These are phyloP conservation scores for Anagrus nilaparvatae DNA, from an alignment of 1,140 invertebrate species.

Conservation along the genomic window DNA sequence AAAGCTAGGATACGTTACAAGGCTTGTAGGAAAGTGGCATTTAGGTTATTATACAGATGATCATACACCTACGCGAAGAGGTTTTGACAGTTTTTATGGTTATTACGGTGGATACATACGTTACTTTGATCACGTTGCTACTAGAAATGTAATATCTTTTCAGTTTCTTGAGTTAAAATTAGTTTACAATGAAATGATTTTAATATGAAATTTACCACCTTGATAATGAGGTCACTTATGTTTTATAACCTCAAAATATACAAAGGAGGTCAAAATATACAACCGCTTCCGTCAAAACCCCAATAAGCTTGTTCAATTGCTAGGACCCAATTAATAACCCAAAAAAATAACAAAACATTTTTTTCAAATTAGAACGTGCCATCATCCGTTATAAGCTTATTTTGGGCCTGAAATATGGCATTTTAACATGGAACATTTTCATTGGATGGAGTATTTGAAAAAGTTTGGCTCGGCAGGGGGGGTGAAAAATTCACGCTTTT, in stretches of 20 bases:
- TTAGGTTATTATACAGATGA: conserved; percentile 35
- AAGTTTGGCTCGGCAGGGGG: no score
- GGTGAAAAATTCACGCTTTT: no score
- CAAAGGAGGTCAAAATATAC: background rate
- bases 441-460: no score
- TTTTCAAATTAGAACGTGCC: no score
- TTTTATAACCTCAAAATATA: background rate
- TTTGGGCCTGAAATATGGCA: no score
- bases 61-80: conserved; percentile 38
- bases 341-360: no score
- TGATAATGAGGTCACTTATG: background rate
- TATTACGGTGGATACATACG: conserved; percentile 39
- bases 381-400: no score
- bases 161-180: background rate
- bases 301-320: no score
- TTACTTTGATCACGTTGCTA: conserved; percentile 37
- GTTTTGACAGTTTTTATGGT: conserved; percentile 43
- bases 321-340: no score
- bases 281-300: no score
- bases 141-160: background rate
- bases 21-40: conserved; percentile 49
- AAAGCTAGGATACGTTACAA: conserved; percentile 43
- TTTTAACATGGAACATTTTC: no score
- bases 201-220: background rate
- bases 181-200: background rate